Base-by-base conservation (phyloP, 2,888 invertebrate species). In the Ennomos quercinarius region DNA sequence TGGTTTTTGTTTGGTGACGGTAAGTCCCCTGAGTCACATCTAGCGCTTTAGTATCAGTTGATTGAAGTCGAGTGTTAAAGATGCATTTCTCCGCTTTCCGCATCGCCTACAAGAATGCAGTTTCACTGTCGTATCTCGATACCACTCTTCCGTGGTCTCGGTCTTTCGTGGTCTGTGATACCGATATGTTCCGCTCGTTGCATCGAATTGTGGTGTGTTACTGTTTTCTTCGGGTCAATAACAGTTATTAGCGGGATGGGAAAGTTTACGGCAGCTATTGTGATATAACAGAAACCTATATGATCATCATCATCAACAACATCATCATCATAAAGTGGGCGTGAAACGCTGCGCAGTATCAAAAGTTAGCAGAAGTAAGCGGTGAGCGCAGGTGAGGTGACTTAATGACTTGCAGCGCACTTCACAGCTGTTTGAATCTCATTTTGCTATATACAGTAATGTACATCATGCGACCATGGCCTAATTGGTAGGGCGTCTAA, bases 81-180 rank as follows among this genome's bases (percentile, higher is more conserved):
- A 56, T 63, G 65, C 69, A 62, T 69, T 63, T 77, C 72, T 81
- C 78, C 78, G 80, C 80, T 84, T 80, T 83, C 84, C 86, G 81
- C 80, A 67, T 75, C 74, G 72, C 71, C 68, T 69, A 61, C 65
- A 73, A 80, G 87, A 84, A 89, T 84, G 85, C 77, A 81, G 87
- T 90, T 90, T 90, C 90, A 87, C 89, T 86, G 51, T 9, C 51
- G 77, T 78, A 82, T 87, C 86, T 84, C 83, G 78, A 86, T 71
- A 88, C 80, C 85, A 83, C 79, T 87, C 82, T 90, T 89, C 91
- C 89, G 90, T 81, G 77, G 54, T 59, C 54, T 9, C 74, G 77
- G 54, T 59, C 49, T 12, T 74, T 82, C 69, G 48, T 45, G 49
- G 36, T 45, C 42, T 42, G 45, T 13, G 53, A 37, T 52, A 52